Conservation (phyloP, 2,888 invertebrate species). For the Apodemia mormo region DNA sequence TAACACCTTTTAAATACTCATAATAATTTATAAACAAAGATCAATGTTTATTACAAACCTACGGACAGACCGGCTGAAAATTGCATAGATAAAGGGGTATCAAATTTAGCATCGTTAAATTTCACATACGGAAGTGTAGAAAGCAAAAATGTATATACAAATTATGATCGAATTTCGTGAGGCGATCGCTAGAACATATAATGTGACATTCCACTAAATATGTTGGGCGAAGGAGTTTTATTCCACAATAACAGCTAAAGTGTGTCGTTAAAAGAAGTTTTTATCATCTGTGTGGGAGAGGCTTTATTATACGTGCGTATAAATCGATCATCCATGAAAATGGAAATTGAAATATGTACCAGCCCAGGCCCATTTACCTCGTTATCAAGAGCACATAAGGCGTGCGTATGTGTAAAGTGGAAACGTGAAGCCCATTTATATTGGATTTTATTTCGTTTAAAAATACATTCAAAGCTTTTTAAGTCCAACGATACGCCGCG, state of each 20-base stretch:
- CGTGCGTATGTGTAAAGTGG: slow-evolving; percentile 25
- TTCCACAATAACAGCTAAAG: background rate
- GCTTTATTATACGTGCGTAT: slow-evolving; percentile 32
- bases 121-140: too few species aligned
- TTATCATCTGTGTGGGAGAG: slow-evolving; percentile 9
- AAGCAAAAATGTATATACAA: too few species aligned
- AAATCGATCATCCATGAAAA: slow-evolving; percentile 33
- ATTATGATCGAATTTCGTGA: too few species aligned
- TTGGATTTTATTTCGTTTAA: slow-evolving; percentile 36
- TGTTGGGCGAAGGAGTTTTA: too few species aligned
- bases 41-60: too few species aligned
- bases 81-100: too few species aligned
- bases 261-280: background rate
- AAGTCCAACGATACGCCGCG: slow-evolving; percentile 24
- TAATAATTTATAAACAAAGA: too few species aligned
- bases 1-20: too few species aligned
- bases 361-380: slow-evolving; percentile 24
- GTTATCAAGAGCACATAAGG: slow-evolving; percentile 19
- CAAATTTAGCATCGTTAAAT: too few species aligned
- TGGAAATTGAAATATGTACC: slow-evolving; percentile 30
- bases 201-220: too few species aligned
- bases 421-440: slow-evolving; percentile 30
- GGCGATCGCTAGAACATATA: too few species aligned
- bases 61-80: too few species aligned
- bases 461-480: slow-evolving; percentile 35